Conservation (phyloP, 2,113 vertebrate genomes). For the Ceyx cyanopectus region DNA sequence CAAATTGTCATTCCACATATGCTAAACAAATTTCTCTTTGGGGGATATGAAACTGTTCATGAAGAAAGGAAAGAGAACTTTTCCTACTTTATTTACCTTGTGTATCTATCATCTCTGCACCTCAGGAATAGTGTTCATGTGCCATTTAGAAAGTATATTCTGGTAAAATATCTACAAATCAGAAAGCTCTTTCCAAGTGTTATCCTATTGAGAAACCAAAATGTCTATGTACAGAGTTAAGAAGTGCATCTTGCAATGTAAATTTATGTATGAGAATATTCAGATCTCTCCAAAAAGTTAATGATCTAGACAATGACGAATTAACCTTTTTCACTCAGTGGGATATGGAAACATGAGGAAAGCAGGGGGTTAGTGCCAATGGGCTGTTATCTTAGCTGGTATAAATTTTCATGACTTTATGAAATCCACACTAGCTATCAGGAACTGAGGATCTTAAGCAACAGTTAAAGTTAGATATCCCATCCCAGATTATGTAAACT, state of each 20-base stretch:
- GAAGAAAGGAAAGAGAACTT: not conserved
- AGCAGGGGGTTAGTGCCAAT: not conserved
- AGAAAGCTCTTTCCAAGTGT: not conserved
- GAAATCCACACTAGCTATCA: not conserved
- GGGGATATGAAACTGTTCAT: not conserved
- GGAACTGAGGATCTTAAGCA: not conserved
- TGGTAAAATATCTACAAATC: not conserved
- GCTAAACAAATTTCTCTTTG: not conserved
- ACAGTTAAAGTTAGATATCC: not conserved
- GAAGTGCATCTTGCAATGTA: not conserved
- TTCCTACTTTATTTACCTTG: not conserved
- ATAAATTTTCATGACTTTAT: not conserved
- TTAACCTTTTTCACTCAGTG: slow-evolving; percentile 29
- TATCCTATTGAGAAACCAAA: slow-evolving; percentile 19
- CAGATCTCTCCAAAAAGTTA: slow-evolving; percentile 14
- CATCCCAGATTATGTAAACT: not conserved
- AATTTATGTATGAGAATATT: slow-evolving; percentile 27
- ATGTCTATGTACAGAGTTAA: not conserved
- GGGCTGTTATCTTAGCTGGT: not conserved
- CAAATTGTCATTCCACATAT: accelerated
- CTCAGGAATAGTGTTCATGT: not conserved
- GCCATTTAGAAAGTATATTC: not conserved
- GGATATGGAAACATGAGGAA: not conserved
- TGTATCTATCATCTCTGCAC: not conserved
- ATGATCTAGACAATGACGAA: slow-evolving; percentile 32